A percentile compares a stretch with the other conserved stretches of the same genome.
Evolutionary conservation across 2,888 invertebrate species (phyloP).

Genomic region (Drosophila barbarae): DNA sequence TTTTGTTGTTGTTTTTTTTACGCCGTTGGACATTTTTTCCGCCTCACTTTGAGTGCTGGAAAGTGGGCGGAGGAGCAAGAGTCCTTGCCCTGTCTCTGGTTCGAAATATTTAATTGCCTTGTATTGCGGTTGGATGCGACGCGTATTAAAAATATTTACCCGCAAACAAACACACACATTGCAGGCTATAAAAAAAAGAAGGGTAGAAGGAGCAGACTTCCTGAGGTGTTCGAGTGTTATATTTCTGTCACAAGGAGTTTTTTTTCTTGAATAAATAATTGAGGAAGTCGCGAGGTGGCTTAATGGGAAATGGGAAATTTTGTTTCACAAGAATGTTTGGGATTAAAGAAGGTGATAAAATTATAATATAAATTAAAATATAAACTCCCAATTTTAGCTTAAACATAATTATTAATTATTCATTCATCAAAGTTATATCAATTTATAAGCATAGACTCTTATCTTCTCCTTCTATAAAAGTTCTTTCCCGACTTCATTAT

Average conservation of each 20-base stretch:
- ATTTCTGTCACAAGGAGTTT: slow-evolving; percentile 55
- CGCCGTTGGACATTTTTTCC: slow-evolving; percentile 49
- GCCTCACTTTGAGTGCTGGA: slow-evolving; percentile 46
- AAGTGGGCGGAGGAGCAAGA: slow-evolving; percentile 41
- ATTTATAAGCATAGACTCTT: background rate
- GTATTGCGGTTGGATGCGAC: slow-evolving; percentile 76
- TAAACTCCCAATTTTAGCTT: background rate
- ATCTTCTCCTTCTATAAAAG: background rate
- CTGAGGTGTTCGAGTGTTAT: slow-evolving; percentile 65
- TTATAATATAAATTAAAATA: background rate
- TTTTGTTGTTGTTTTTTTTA: slow-evolving; percentile 23
- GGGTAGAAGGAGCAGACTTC: slow-evolving; percentile 3
- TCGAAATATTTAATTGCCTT: slow-evolving; percentile 78
- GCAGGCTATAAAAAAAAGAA: slow-evolving; percentile 9
- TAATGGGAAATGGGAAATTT: background rate
- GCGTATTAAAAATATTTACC: slow-evolving; percentile 75
- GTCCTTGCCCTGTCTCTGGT: slow-evolving; percentile 44
- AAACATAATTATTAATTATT: background rate
- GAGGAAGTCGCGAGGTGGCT: background rate
- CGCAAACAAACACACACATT: slow-evolving; percentile 38
- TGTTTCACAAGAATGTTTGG: background rate
- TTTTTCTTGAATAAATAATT: background rate
- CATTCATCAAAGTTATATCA: no score
- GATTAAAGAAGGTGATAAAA: background rate
- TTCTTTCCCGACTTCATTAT: slow-evolving; percentile 18